phyloP scores from a whole-genome alignment of 1,140 invertebrate genomes.

The Drosophila kikkawai region DNA sequence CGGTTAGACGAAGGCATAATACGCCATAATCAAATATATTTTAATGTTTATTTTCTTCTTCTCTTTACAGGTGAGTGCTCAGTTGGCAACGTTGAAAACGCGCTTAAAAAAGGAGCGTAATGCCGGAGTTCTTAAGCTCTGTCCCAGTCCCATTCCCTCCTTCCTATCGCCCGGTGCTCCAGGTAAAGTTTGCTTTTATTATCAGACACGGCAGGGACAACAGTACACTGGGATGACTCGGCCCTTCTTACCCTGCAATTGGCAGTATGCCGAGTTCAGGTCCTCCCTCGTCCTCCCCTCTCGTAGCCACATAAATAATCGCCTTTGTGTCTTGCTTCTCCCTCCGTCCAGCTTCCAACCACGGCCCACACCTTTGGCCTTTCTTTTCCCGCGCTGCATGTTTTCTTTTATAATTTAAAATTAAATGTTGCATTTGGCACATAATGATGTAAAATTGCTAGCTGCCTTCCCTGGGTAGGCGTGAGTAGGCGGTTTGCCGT shows the following conservation, averaged over 20 bases:
- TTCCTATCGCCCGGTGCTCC: constrained; percentile 7
- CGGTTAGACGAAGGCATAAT: constrained; percentile 62
- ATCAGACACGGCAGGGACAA: constrained; percentile 70
- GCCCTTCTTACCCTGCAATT: constrained; percentile 38
- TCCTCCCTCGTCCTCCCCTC: constrained; percentile 1
- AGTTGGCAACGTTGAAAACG: constrained; percentile 39
- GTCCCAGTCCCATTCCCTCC: background rate
- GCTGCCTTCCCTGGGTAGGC: constrained; percentile 23
- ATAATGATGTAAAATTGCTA: constrained; percentile 78
- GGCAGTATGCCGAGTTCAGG: constrained; percentile 28
- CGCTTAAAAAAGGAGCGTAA: constrained; percentile 61
- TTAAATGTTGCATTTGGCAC: constrained; percentile 82
- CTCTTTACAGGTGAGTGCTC: constrained; percentile 71
- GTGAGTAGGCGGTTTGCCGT: constrained; percentile 8
- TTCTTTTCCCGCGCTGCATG: constrained; percentile 37
- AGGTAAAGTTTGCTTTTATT: constrained; percentile 75
- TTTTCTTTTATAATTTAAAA: constrained; percentile 79
- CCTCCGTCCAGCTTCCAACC: background rate
- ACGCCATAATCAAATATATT: constrained; percentile 81
- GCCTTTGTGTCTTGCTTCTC: constrained; percentile 60
- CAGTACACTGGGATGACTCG: constrained; percentile 31
- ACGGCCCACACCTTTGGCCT: background rate
- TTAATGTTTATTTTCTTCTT: constrained; percentile 72
- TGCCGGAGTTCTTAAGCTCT: constrained; percentile 7
- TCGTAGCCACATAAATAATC: constrained; percentile 70